These are phyloP conservation scores for Labroides dimidiatus DNA, from an alignment of 2,797 vertebrate species.

Conservation along the genomic window DNA sequence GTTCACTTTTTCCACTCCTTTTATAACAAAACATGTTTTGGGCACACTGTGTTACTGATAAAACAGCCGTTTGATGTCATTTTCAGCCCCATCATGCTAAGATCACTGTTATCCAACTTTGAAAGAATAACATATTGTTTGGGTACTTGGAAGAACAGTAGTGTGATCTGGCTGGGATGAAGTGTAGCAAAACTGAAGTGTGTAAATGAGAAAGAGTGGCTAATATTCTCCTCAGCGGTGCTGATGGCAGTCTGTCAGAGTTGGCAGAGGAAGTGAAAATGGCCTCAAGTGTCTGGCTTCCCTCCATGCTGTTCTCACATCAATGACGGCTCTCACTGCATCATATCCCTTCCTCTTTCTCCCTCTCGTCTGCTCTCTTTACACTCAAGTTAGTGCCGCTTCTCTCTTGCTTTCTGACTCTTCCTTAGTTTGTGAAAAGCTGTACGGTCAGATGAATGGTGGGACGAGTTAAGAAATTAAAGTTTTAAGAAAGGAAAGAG, in stretches of 20 bases:
- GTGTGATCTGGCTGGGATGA: conserved; percentile 64
- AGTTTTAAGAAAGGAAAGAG: neutral
- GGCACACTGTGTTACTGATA: conserved; percentile 57
- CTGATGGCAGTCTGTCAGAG: conserved; percentile 78
- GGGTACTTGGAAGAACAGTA: conserved; percentile 69
- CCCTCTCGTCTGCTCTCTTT: conserved; percentile 54
- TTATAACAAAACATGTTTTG: conserved; percentile 70
- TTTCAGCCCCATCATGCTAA: conserved; percentile 73
- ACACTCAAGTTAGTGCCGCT: conserved; percentile 52
- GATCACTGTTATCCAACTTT: conserved; percentile 70
- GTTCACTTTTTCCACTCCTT: conserved; percentile 54
- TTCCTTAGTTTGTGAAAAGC: conserved; percentile 15
- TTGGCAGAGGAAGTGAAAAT: conserved; percentile 80
- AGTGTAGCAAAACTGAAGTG: conserved; percentile 68
- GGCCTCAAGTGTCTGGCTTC: conserved; percentile 80
- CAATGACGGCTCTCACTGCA: conserved; percentile 72
- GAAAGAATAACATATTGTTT: conserved; percentile 81
- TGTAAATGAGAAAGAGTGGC: conserved; percentile 52
- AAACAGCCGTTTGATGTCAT: conserved; percentile 70
- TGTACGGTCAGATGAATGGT: conserved; percentile 23
- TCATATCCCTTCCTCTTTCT: conserved; percentile 55
- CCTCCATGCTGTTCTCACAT: conserved; percentile 74
- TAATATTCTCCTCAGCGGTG: conserved; percentile 71
- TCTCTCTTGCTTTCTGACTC: conserved; percentile 41
- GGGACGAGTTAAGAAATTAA: conserved; percentile 13